Evolutionary conservation across 2,888 invertebrate species (phyloP).

Genomic region (Xylota sylvarum): DNA sequence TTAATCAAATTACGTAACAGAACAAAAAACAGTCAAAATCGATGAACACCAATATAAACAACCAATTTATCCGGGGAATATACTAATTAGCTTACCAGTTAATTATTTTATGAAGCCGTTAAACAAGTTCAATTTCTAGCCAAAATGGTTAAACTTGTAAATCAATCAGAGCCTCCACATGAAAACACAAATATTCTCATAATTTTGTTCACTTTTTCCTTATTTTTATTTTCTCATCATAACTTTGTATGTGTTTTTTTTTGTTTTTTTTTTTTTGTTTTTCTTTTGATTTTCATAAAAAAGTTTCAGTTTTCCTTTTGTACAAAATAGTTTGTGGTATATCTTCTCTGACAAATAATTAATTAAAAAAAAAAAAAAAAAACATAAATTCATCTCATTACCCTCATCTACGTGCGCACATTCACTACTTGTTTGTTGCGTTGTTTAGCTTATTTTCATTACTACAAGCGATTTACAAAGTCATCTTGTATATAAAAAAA

Average conservation of each 20-base stretch:
- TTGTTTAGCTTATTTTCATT: conserved; percentile 33
- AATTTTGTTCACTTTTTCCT: conserved; percentile 63
- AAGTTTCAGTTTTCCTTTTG: conserved; percentile 59
- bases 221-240: conserved; percentile 67
- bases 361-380: neutral
- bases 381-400: conserved; percentile 39
- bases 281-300: conserved; percentile 64
- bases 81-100: conserved; percentile 51
- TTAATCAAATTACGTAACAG: conserved; percentile 45
- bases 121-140: conserved; percentile 42
- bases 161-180: conserved; percentile 1
- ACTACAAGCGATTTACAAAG: conserved; percentile 55
- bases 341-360: conserved; percentile 38
- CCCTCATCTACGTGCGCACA: conserved; percentile 59
- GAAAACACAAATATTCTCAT: conserved; percentile 28
- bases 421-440: conserved; percentile 51
- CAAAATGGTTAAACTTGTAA: neutral
- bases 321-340: conserved; percentile 74
- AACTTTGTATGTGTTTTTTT: conserved; percentile 61
- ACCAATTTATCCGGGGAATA: neutral
- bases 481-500: conserved; percentile 30
- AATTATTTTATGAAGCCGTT: conserved; percentile 20
- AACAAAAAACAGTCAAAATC: neutral
- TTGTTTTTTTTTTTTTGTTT: conserved; percentile 51
- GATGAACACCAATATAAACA: conserved; percentile 28